Conservation (phyloP, 2,797 vertebrate species). For the Onychomys torridus region DNA sequence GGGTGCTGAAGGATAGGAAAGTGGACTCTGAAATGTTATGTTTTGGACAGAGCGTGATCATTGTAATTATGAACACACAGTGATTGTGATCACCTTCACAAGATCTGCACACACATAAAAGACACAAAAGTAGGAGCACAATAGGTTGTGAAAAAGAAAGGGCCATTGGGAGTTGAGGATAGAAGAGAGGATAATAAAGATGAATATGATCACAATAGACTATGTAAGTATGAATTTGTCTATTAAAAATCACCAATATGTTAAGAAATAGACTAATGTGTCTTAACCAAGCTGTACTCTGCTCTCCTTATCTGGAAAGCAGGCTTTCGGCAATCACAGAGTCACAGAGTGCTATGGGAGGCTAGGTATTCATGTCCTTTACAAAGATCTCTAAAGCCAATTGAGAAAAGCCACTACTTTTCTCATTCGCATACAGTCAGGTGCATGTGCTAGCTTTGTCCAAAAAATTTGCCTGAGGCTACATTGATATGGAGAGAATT, state of each 20-base stretch:
- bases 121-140: neutral
- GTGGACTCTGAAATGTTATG: neutral
- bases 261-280: neutral
- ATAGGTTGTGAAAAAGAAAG: neutral
- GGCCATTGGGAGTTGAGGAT: too few species aligned
- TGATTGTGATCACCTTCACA: neutral
- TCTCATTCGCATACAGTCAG: constrained; percentile 12
- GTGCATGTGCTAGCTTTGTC: neutral
- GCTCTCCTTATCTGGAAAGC: neutral
- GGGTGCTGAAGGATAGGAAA: neutral
- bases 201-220: neutral
- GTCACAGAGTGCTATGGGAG: neutral
- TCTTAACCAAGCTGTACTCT: neutral
- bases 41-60: neutral
- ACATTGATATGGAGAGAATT: constrained; percentile 13
- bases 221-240: neutral
- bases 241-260: neutral
- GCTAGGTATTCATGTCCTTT: neutral
- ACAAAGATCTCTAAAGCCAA: neutral
- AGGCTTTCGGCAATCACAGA: neutral
- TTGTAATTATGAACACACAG: too few species aligned
- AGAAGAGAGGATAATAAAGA: neutral
- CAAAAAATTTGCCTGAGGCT: neutral
- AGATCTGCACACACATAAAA: too few species aligned
- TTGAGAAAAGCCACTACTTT: neutral